Conservation (phyloP, 1,140 invertebrate genomes). For the Calliphora vicina region DNA sequence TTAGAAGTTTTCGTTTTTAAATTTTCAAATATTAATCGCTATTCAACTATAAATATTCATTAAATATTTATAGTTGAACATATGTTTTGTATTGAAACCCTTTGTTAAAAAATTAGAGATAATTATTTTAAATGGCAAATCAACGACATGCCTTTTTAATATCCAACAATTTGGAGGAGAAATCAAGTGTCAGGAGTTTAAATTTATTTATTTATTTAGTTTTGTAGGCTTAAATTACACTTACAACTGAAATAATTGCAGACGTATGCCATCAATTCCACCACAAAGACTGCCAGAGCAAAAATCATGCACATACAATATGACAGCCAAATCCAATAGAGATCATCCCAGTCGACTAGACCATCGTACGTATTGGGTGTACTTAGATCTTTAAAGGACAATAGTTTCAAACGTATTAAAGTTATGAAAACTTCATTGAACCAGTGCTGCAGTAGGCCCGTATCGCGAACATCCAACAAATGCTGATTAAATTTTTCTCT, state of each 20-base stretch:
- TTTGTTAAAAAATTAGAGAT: too few relatives aligned
- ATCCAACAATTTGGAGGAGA: too few relatives aligned
- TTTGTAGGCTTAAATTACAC: too few relatives aligned
- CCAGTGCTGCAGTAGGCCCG: constrained; percentile 22
- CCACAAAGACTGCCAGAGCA: neutral
- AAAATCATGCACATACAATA: neutral
- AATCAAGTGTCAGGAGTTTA: too few relatives aligned
- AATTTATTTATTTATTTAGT: neutral
- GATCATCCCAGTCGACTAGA: neutral
- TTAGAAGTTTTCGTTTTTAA: too few relatives aligned
- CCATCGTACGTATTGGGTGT: neutral
- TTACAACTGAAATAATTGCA: neutral
- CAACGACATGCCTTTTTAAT: too few relatives aligned
- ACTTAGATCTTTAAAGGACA: neutral
- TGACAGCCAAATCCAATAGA: constrained; percentile 6
- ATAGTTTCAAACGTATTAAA: constrained; percentile 6
- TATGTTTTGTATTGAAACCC: too few relatives aligned
- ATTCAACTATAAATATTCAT: too few relatives aligned
- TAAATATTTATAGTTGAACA: too few relatives aligned
- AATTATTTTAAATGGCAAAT: too few relatives aligned
- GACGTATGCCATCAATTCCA: neutral
- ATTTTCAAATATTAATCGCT: too few relatives aligned
- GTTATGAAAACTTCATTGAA: neutral
- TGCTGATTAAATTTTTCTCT: neutral
- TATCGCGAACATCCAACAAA: neutral